Percentiles rank a stretch among this genome's conserved stretches.
Evolutionary conservation across 2,797 vertebrate genomes (phyloP).

Genomic region (Aeoliscus strigatus): DNA sequence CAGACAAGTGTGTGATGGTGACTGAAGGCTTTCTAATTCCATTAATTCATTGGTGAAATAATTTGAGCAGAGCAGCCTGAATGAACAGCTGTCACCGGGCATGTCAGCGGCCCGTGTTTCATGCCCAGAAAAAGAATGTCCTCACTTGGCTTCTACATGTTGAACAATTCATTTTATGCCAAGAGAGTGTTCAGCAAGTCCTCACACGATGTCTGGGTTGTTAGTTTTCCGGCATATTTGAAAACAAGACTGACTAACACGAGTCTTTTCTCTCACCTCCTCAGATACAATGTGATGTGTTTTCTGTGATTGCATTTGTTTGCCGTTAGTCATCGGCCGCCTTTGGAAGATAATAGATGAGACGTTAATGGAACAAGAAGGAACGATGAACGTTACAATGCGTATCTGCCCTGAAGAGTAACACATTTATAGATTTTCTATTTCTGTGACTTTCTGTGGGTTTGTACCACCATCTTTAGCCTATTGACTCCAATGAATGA

Average conservation of each 20-base stretch:
- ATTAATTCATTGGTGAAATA: slow-evolving; percentile 59
- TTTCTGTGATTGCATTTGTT: too few relatives aligned
- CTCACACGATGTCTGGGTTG: neutral
- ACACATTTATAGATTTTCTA: too few relatives aligned
- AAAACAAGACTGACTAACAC: neutral
- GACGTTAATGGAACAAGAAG: too few relatives aligned
- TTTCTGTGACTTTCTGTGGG: too few relatives aligned
- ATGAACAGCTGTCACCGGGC: slow-evolving; percentile 51
- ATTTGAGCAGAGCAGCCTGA: slow-evolving; percentile 52
- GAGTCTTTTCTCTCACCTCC: neutral
- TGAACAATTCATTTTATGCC: slow-evolving; percentile 1
- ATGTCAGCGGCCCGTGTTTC: slow-evolving; percentile 47
- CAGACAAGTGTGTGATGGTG: slow-evolving; percentile 45
- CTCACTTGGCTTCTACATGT: slow-evolving; percentile 13
- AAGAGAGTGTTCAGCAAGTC: neutral
- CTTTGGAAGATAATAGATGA: too few relatives aligned
- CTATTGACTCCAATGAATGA: too few relatives aligned
- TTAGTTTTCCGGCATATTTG: neutral
- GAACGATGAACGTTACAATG: too few relatives aligned
- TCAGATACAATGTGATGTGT: too few relatives aligned
- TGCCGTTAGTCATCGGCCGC: too few relatives aligned
- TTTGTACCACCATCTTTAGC: too few relatives aligned
- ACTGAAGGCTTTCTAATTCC: slow-evolving; percentile 54
- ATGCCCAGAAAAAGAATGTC: slow-evolving; percentile 21
- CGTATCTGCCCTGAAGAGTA: too few relatives aligned